Evolutionary conservation across 23 tunicate genomes (phyloP), one percentile per base, ranked within the genome.

Genomic region (Pegea sp.): DNA sequence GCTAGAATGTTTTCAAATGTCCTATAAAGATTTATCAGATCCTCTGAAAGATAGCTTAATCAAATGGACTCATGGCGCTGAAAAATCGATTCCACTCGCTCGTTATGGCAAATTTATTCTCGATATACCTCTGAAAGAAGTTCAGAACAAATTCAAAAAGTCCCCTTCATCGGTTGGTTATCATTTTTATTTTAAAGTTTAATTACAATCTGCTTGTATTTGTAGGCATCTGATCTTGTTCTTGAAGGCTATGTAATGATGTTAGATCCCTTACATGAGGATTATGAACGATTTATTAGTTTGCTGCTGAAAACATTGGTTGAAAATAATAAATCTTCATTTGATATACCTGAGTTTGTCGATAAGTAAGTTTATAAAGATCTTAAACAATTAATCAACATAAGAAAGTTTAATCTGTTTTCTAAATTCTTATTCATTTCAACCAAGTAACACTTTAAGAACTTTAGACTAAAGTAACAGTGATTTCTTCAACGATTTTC

Each of bases 361-460:
- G 43, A 49, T 30, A 49, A 63, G 68, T 63, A 50, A 63, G 68
- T 29, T 19, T n/a, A n/a, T n/a, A n/a, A n/a, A n/a, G n/a, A n/a
- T n/a, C n/a, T n/a, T n/a, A n/a, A n/a, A n/a, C n/a, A n/a, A n/a
- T n/a, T n/a, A n/a, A n/a, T n/a, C n/a, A n/a, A n/a, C n/a, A n/a
- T n/a, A n/a, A n/a, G n/a, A n/a, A n/a, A n/a, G n/a, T n/a, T n/a
- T n/a, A n/a, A n/a, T n/a, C n/a, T n/a, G n/a, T n/a, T n/a, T n/a
- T n/a, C n/a, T n/a, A n/a, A n/a, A n/a, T n/a, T n/a, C n/a, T n/a
- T n/a, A n/a, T n/a, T n/a, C n/a, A n/a, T n/a, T n/a, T n/a, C n/a
- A n/a, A n/a, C n/a, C n/a, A n/a, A n/a, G n/a, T n/a, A n/a, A n/a
- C n/a, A n/a, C n/a, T n/a, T n/a, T n/a, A n/a, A n/a, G n/a, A n/a